phyloP scores from a whole-genome alignment of 2,888 invertebrate species.

The Leucozona laternaria region DNA sequence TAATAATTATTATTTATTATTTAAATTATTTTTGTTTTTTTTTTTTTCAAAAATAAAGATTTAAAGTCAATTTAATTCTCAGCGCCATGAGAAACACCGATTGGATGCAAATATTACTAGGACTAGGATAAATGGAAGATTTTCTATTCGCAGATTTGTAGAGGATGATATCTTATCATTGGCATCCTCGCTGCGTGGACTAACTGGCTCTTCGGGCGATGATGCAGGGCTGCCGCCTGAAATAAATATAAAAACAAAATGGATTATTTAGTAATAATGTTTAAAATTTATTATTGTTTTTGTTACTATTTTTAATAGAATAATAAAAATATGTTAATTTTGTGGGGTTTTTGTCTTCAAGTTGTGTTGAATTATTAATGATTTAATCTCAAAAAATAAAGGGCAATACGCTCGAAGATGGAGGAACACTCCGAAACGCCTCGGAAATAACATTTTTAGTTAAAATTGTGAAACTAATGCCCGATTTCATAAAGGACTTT shows the following conservation, averaged over 20 bases:
- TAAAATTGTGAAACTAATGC: too few species aligned
- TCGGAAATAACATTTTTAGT: too few species aligned
- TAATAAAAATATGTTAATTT: too few species aligned
- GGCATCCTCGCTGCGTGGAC: constrained; percentile 71
- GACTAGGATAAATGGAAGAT: constrained; percentile 72
- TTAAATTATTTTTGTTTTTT: constrained; percentile 14
- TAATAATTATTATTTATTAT: constrained; percentile 47
- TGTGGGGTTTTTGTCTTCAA: too few species aligned
- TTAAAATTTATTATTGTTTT: too few species aligned
- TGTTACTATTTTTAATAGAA: too few species aligned
- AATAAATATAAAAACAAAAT: not conserved
- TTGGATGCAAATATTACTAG: constrained; percentile 60
- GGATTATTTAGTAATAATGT: too few species aligned
- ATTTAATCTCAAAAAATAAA: too few species aligned
- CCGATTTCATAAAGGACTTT: too few species aligned
- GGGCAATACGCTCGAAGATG: too few species aligned
- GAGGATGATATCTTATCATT: constrained; percentile 57
- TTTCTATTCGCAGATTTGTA: constrained; percentile 68
- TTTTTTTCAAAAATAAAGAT: constrained; percentile 51
- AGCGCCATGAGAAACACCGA: constrained; percentile 69
- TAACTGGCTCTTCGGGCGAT: constrained; percentile 78
- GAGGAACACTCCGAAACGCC: too few species aligned
- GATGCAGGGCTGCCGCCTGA: constrained; percentile 77
- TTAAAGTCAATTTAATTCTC: constrained; percentile 43
- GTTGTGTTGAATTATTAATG: too few species aligned